A percentile compares a stretch with the other conserved stretches of the same genome.
These are phyloP conservation scores for Platalea minor DNA, from an alignment of 2,797 vertebrate species.

Conservation along the genomic window DNA sequence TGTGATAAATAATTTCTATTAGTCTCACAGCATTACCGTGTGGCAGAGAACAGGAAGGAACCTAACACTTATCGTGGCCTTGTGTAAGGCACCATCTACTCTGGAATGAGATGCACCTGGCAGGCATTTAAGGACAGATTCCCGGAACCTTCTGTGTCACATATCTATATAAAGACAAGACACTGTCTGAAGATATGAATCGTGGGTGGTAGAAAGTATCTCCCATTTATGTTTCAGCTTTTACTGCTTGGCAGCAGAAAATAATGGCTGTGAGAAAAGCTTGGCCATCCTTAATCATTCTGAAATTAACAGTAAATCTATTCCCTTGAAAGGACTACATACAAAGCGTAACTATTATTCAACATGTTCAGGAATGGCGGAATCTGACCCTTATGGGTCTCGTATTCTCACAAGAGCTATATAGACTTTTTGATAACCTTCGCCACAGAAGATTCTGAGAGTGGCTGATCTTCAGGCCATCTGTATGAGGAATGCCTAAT, in stretches of 20 bases:
- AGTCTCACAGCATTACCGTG: not conserved
- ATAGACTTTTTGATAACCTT: not conserved
- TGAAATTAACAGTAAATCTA: not conserved
- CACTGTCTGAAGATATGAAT: not conserved
- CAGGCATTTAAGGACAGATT: not conserved
- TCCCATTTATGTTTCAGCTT: not conserved
- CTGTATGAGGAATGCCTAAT: not conserved
- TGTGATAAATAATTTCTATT: not conserved
- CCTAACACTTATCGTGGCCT: not conserved
- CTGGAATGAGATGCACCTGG: not conserved
- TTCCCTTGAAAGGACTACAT: not conserved
- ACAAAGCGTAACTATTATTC: not conserved
- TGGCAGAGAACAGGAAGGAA: not conserved
- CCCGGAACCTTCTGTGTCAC: not conserved
- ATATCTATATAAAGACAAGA: not conserved
- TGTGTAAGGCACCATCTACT: not conserved
- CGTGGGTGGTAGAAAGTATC: not conserved
- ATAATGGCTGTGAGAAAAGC: not conserved
- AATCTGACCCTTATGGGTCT: not conserved
- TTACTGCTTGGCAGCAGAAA: not conserved
- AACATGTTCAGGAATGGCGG: not conserved
- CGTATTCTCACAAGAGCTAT: not conserved
- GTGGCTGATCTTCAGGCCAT: not conserved
- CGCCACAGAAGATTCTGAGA: not conserved
- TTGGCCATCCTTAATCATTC: not conserved